phyloP scores from a whole-genome alignment of 2,888 invertebrate genomes.

The Nomada fucata region DNA sequence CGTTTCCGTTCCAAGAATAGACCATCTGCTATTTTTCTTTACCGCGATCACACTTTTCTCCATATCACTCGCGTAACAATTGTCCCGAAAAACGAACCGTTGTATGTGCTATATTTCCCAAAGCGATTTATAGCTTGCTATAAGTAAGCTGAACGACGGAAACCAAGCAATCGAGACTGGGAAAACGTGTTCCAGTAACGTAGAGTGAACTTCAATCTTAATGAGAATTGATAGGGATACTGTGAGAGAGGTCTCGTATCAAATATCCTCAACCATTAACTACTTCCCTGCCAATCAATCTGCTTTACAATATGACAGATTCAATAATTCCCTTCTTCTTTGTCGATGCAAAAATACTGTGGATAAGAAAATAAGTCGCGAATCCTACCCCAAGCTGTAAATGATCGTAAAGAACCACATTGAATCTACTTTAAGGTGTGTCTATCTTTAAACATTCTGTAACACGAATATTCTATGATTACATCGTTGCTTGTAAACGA shows the following conservation, averaged over 20 bases:
- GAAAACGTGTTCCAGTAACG: not conserved
- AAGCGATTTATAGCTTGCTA: not conserved
- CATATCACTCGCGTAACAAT: too few species aligned
- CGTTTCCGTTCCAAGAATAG: too few species aligned
- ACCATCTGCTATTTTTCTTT: too few species aligned
- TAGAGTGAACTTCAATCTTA: conserved; percentile 13
- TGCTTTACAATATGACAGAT: not conserved
- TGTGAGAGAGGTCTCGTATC: conserved; percentile 9
- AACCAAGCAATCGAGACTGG: not conserved
- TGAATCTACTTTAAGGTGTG: not conserved
- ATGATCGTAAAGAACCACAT: not conserved
- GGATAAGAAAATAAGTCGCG: not conserved
- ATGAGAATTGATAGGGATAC: not conserved
- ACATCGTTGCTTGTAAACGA: not conserved
- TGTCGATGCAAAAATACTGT: not conserved
- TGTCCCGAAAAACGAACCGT: too few species aligned
- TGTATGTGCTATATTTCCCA: too few species aligned
- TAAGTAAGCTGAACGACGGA: not conserved
- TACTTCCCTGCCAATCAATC: not conserved
- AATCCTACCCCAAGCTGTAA: not conserved
- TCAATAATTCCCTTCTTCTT: not conserved
- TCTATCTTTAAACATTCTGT: not conserved
- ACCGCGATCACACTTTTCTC: too few species aligned
- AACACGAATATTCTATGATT: not conserved
- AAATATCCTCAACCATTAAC: conserved; percentile 9